Percentiles rank a stretch among this genome's conserved stretches.
These are phyloP conservation scores for Poecilia gillii DNA, from an alignment of 2,797 vertebrate species.

Conservation along the genomic window DNA sequence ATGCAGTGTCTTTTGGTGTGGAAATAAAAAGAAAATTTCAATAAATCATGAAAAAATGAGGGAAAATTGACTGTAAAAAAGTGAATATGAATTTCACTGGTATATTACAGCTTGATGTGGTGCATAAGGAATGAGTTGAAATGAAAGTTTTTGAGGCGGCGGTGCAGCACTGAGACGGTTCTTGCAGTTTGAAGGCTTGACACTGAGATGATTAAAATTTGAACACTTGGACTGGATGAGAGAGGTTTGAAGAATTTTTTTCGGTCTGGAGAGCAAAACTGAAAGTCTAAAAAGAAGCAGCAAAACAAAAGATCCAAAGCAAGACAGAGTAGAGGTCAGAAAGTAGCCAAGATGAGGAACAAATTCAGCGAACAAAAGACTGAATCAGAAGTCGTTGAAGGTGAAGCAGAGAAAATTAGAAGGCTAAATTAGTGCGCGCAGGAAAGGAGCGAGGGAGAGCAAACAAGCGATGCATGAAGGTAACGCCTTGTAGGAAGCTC, in stretches of 20 bases:
- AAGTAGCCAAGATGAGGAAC: constrained; percentile 38
- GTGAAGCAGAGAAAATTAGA: constrained; percentile 62
- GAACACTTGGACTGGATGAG: neutral
- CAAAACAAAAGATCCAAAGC: constrained; percentile 21
- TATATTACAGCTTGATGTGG: neutral
- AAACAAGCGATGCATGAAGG: constrained; percentile 54
- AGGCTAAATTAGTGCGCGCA: constrained; percentile 47
- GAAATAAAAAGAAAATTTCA: neutral
- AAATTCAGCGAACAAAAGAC: constrained; percentile 41
- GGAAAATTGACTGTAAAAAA: neutral
- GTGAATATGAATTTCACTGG: neutral
- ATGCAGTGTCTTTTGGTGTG: neutral
- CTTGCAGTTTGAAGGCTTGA: constrained; percentile 1
- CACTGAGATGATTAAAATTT: constrained; percentile 15
- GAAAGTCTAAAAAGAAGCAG: neutral
- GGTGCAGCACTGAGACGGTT: neutral
- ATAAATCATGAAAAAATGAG: neutral
- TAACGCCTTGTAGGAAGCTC: constrained; percentile 30
- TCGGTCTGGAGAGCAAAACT: neutral
- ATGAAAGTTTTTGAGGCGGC: neutral
- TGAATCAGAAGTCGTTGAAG: constrained; percentile 54
- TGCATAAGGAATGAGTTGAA: neutral
- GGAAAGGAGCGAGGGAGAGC: constrained; percentile 15
- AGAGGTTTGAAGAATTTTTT: constrained; percentile 7
- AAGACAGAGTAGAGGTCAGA: constrained; percentile 23